Base-by-base conservation (phyloP, 2,113 vertebrate genomes). In the Cololabis saira region DNA sequence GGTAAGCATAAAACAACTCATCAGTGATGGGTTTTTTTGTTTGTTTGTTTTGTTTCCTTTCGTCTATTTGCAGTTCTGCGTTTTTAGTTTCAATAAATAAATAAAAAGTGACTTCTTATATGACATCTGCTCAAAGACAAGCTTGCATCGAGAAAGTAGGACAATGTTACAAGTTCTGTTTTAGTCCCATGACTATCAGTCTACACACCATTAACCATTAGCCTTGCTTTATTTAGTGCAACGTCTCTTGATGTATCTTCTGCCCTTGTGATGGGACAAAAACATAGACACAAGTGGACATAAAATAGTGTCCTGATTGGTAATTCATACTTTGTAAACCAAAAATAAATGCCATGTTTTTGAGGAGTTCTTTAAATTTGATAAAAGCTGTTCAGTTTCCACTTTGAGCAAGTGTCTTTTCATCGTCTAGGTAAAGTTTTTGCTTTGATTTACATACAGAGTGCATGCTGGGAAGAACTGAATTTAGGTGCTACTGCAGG, bases 1-100 rank as follows among this genome's bases (percentile, higher is more conserved):
- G 95, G 98, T 99, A 90, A 69, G 96, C 40, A n/a, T 58, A 19
- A 67, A 51, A 62, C 16, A 41, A 24, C 59, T 22, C 17, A 27
- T 4, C 44, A 37, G 24, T 27, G 3, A 27, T 2, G n/a, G 59
- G 30, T 33, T 50, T 47, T 61, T 56, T 50, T 40, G 16, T 3
- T 16, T 27, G 17, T 19, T 17, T 55, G 16, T 82, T 52, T 47
- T 66, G 44, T 74, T 53, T 56, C 16, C 24, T 16, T 30, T 43
- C 52, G 47, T 16, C 57, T 43, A 40, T 51, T 57, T 48, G 16
- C 22, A 60, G 17, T 37, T 37, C 33, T 37, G 3, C 10, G 10
- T 37, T 37, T 37, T 1, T 37, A 37, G 33, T 7, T 37, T 27
- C 24, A 27, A 27, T 37, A 37, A 37, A 30, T 3, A 30, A 30